Evolutionary conservation across 1,140 invertebrate genomes (phyloP).

Genomic region (Chelonus insularis): DNA sequence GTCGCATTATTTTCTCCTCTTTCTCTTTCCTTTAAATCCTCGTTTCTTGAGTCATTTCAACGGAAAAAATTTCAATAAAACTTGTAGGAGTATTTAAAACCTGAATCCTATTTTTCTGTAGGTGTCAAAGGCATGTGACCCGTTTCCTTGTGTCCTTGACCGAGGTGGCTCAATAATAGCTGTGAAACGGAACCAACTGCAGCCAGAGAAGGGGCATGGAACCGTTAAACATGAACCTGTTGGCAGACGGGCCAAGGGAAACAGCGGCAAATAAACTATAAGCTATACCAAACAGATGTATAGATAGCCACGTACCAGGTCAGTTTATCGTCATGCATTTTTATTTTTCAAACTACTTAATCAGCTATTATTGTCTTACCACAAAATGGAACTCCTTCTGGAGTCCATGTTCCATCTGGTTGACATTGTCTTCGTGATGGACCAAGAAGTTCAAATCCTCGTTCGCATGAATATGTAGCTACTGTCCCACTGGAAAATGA

Average conservation of each 20-base stretch:
- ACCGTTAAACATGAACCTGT: constrained; percentile 39
- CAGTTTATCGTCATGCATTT: background rate
- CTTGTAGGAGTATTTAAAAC: too few species aligned
- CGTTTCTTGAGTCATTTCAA: too few species aligned
- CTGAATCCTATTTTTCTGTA: constrained; percentile 11
- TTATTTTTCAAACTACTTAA: too few species aligned
- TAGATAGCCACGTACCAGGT: background rate
- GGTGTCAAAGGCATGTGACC: constrained; percentile 37
- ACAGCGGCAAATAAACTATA: background rate
- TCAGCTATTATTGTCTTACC: constrained; percentile 72
- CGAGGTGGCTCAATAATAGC: constrained; percentile 35
- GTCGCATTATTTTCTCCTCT: constrained; percentile 30
- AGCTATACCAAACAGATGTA: too few species aligned
- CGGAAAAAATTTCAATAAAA: too few species aligned
- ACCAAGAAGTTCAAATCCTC: constrained; percentile 88
- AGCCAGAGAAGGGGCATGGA: constrained; percentile 30
- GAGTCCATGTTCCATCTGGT: constrained; percentile 78
- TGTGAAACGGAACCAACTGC: constrained; percentile 26
- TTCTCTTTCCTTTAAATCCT: constrained; percentile 19
- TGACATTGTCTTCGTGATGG: constrained; percentile 79
- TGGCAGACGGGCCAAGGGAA: constrained; percentile 7
- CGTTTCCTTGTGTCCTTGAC: constrained; percentile 50
- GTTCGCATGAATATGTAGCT: constrained; percentile 85
- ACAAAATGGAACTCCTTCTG: constrained; percentile 91
- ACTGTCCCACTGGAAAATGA: constrained; percentile 69